phyloP scores from a whole-genome alignment of 2,888 invertebrate genomes.

The Germaria angustata region DNA sequence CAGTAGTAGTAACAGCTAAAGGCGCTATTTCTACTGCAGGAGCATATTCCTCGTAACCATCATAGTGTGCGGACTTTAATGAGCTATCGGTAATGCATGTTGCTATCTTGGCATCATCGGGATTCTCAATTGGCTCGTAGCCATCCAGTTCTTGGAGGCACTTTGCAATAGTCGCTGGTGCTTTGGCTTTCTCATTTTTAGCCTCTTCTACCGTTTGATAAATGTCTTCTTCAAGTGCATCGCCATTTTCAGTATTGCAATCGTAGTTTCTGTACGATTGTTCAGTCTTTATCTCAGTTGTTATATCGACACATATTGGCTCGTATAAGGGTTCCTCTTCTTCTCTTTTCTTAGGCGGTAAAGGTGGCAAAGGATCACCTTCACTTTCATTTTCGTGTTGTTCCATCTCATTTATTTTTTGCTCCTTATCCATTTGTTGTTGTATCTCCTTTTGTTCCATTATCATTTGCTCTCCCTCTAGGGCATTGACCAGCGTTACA shows the following conservation, averaged over 20 bases:
- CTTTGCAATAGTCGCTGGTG: background rate
- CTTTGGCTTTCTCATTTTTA: conserved; percentile 21
- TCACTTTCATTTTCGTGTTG: background rate
- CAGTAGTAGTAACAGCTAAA: conserved; percentile 58
- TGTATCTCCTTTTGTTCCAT: conserved; percentile 71
- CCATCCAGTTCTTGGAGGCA: conserved; percentile 33
- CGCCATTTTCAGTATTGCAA: background rate
- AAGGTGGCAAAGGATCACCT: background rate
- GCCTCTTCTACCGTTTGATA: conserved; percentile 78
- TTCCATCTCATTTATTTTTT: no score
- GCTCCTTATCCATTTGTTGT: conserved; percentile 51
- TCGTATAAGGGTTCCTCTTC: conserved; percentile 71
- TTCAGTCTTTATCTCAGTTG: conserved; percentile 72
- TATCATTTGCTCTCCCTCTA: conserved; percentile 75
- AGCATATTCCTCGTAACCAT: conserved; percentile 78
- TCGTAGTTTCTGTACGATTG: background rate
- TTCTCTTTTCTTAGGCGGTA: background rate
- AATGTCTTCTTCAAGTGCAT: conserved; percentile 71
- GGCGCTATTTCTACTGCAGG: conserved; percentile 66
- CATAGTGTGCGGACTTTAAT: conserved; percentile 59
- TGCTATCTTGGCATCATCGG: background rate
- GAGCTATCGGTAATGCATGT: background rate
- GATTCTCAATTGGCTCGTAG: conserved; percentile 45
- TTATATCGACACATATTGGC: conserved; percentile 69
- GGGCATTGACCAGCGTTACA: conserved; percentile 76